Conservation (phyloP, 2,888 invertebrate species). For the Lepidocyrtoides sp. region DNA sequence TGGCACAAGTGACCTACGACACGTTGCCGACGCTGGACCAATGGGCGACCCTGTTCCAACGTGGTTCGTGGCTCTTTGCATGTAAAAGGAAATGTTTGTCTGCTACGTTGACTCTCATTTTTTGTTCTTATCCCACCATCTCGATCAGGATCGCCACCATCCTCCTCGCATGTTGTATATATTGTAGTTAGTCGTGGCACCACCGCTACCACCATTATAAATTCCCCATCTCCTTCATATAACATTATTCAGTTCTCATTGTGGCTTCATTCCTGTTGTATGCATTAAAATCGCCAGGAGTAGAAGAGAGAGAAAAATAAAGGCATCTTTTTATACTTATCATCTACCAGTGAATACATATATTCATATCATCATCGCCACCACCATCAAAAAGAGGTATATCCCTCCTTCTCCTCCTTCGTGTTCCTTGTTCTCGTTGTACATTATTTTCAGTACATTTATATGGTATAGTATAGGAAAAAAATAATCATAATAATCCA, state of each 20-base stretch:
- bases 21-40: slow-evolving; percentile 64
- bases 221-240: slow-evolving; percentile 79
- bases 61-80: slow-evolving; percentile 62
- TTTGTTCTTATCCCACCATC: slow-evolving; percentile 73
- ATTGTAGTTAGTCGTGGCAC: slow-evolving; percentile 25
- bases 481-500: slow-evolving; percentile 80
- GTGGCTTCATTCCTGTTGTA: slow-evolving; percentile 69
- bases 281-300: slow-evolving; percentile 42
- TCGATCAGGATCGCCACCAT: slow-evolving; percentile 61
- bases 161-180: slow-evolving; percentile 47
- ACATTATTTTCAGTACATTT: neutral
- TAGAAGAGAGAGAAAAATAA: slow-evolving; percentile 41
- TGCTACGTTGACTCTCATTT: slow-evolving; percentile 60
- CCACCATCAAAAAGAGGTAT: slow-evolving; percentile 65
- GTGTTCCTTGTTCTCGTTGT: slow-evolving; percentile 57
- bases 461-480: slow-evolving; percentile 70
- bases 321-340: slow-evolving; percentile 60
- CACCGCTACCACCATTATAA: slow-evolving; percentile 77
- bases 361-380: slow-evolving; percentile 28
- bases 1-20: slow-evolving; percentile 79
- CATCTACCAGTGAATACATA: slow-evolving; percentile 2
- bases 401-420: slow-evolving; percentile 77
- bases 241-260: slow-evolving; percentile 75
- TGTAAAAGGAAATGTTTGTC: slow-evolving; percentile 79
- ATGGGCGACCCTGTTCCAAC: slow-evolving; percentile 63